Base-by-base conservation (phyloP, 2,888 invertebrate genomes). In the Morpho achilles region DNA sequence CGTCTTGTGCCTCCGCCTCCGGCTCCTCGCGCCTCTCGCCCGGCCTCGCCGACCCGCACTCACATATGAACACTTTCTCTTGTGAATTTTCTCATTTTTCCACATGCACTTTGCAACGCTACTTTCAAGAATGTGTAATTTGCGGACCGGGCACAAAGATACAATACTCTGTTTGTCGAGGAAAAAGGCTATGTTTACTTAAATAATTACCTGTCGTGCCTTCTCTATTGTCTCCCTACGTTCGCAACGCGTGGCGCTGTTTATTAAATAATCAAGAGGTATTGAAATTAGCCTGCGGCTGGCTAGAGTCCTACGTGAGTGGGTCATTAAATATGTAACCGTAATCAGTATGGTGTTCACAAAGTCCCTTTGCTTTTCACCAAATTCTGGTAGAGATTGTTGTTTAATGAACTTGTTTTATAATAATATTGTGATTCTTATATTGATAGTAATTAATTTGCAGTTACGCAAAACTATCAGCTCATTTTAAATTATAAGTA, bases 31-130 rank as follows among this genome's bases (percentile, higher is more conserved):
- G 75, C 66, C 58, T 51, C 61, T 50, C 63, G 61, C 65, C 62
- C 70, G 64, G 75, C 75, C 64, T 64, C 69, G 64, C 77, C 76
- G 71, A 74, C 76, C 79, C 77, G 76, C 63, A 74, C 76, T 77
- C 80, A 84, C 86, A 83, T 83, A 82, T 82, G 84, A 83, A 82
- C 82, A 87, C 87, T 88, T 87, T 87, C 87, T 84, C 83, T 77
- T 67, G 71, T 73, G 69, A 73, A 80, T 84, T 82, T 80, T 74
- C 82, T 73, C 79, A 83, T 83, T 84, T 87, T 87, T 82, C 79
- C 76, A 71, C 71, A 69, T 72, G 74, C 76, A 73, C 67, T 70
- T 63, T 70, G 70, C 71, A 71, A 69, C 67, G 62, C 50, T 63
- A 63, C 66, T 66, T 69, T 67, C 66, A 67, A 67, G 67, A 68